Base-by-base conservation (phyloP, 2,113 vertebrate species). In the Lophura nycthemera region DNA sequence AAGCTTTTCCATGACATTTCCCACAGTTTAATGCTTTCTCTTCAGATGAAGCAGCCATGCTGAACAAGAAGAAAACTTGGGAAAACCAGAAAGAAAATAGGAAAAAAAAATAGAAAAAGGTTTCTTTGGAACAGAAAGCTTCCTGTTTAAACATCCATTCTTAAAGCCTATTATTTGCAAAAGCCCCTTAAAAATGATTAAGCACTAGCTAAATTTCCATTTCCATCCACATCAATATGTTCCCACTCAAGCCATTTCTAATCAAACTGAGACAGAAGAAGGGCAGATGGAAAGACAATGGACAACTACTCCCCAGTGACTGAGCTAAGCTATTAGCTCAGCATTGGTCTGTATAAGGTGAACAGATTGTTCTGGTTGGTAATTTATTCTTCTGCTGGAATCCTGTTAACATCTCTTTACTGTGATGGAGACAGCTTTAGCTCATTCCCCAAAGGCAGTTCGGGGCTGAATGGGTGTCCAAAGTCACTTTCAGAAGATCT, bases 321-420 rank as follows among this genome's bases (percentile, higher is more conserved):
- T 94, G 86, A 95, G 57, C 38, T 34, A 74, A 76, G 78, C 34
- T 83, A 50, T 94, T 82, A 89, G 83, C 47, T 94, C 75, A 82
- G 59, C 78, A 66, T 9, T 74, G 61, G 69, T 45, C 82, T 92
- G 40, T 65, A 40, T 60, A 72, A 95, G 82, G 88, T 74, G 73
- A 94, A 70, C 74, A 93, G 91, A 92, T 70, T 95, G 72, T 43
- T 95, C 73, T 76, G 45, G n/a, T 88, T 94, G 11, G 1, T 70
- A 84, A 90, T 92, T 94, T 95, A 86, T 92, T 92, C 71, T 95
- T 95, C 91, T 95, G 47, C 72, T 92, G 86, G 50, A 63, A 92
- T 95, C 38, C 75, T 90, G 54, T 73, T 93, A 92, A 65, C 15
- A 65, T 86, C 65, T 86, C 38, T 77, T 86, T 67, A 78, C 32